These are phyloP conservation scores for Calephelis virginiensis DNA, from an alignment of 1,140 invertebrate genomes.

Conservation along the genomic window DNA sequence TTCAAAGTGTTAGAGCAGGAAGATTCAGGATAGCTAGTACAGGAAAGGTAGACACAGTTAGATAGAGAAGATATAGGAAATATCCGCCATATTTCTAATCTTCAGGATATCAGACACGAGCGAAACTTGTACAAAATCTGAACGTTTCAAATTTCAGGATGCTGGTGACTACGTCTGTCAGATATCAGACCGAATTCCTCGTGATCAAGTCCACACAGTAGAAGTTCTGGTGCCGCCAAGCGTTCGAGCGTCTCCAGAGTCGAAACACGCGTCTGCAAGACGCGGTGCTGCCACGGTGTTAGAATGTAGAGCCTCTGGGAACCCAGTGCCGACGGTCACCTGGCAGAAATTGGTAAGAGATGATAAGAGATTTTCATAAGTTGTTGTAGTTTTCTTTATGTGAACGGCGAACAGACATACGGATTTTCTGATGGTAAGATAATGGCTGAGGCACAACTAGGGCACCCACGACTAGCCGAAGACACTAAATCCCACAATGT, in stretches of 20 bases:
- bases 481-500: no score
- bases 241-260: constrained; percentile 80
- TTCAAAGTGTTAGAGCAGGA: no score
- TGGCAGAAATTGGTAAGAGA: constrained; percentile 82
- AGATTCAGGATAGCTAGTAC: no score
- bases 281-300: constrained; percentile 83
- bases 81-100: no score
- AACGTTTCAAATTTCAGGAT: constrained; percentile 57
- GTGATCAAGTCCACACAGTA: constrained; percentile 82
- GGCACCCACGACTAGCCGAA: no score
- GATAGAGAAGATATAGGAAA: no score
- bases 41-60: no score
- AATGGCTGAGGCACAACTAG: no score
- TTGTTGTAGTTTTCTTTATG: no score
- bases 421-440: background rate
- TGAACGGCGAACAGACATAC: background rate
- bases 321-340: constrained; percentile 82
- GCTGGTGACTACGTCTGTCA: constrained; percentile 84
- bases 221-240: constrained; percentile 82
- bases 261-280: constrained; percentile 80
- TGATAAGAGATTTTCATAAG: background rate
- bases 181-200: constrained; percentile 82
- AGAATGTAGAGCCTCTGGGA: constrained; percentile 83
- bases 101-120: no score
- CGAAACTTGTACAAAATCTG: background rate